phyloP scores from a whole-genome alignment of 37 sponge, comb jelly and placozoan genomes.

The Petrosia ficiformis region DNA sequence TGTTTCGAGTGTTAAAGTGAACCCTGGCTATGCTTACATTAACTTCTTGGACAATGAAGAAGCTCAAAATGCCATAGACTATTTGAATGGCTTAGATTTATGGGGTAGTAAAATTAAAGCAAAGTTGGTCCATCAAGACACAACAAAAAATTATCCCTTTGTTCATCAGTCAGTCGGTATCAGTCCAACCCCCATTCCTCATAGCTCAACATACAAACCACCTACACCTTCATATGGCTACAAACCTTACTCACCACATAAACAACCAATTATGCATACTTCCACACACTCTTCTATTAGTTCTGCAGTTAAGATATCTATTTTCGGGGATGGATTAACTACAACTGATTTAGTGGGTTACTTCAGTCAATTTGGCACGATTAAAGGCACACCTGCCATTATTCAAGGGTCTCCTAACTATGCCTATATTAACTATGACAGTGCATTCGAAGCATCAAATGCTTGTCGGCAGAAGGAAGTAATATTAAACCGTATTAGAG shows the following conservation, averaged over 20 bases:
- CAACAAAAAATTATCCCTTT: too few relatives aligned
- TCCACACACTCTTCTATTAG: not conserved
- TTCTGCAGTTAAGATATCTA: conserved; percentile 6
- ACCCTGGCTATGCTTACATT: conserved; percentile 17
- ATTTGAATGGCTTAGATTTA: not conserved
- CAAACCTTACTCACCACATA: not conserved
- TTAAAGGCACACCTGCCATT: conserved; percentile 6
- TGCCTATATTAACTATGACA: conserved; percentile 30
- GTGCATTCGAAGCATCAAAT: not conserved
- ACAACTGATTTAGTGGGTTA: conserved; percentile 10
- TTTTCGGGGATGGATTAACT: not conserved
- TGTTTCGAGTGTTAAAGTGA: not conserved
- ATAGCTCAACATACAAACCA: too few relatives aligned
- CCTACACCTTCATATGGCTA: not conserved
- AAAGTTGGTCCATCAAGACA: not conserved
- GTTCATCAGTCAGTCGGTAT: too few relatives aligned
- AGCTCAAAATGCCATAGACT: conserved; percentile 2
- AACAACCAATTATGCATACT: not conserved
- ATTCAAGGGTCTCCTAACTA: conserved; percentile 15
- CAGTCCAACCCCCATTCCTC: too few relatives aligned
- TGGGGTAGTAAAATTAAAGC: not conserved
- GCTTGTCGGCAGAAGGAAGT: not conserved
- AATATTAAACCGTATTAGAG: not conserved
- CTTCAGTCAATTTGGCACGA: conserved; percentile 25
- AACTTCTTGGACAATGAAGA: not conserved